These are phyloP conservation scores for Hydrozoanthus gracilis DNA, from an alignment of 92 coral and sea anemone genomes.

Conservation along the genomic window DNA sequence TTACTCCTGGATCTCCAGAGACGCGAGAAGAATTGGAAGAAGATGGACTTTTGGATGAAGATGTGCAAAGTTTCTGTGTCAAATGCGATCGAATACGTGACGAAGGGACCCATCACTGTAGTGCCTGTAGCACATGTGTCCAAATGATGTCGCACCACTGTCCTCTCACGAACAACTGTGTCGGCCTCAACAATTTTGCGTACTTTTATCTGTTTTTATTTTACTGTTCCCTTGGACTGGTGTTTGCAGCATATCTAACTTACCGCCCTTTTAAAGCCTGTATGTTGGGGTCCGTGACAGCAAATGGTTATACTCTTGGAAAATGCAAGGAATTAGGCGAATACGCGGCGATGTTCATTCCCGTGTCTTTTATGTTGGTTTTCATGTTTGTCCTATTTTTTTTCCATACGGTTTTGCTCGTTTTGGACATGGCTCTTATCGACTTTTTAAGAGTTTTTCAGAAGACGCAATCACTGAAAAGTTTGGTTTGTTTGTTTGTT, in stretches of 20 bases:
- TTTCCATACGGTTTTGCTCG: constrained; percentile 77
- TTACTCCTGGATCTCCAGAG: constrained; percentile 91
- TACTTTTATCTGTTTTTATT: constrained; percentile 84
- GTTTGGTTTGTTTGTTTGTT: constrained; percentile 57
- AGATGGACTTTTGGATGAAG: constrained; percentile 61
- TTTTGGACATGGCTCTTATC: constrained; percentile 82
- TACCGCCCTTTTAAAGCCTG: constrained; percentile 83
- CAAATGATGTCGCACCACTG: constrained; percentile 98
- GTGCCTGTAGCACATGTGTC: constrained; percentile 87
- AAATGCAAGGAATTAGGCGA: constrained; percentile 88
- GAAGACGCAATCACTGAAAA: constrained; percentile 51
- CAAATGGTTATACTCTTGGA: constrained; percentile 52
- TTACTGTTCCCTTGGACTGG: constrained; percentile 82
- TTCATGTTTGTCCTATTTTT: constrained; percentile 68
- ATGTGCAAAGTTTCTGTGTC: constrained; percentile 70
- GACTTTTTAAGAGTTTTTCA: constrained; percentile 84
- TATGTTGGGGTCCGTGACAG: constrained; percentile 59
- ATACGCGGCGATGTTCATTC: constrained; percentile 89
- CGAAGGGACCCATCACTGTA: constrained; percentile 93
- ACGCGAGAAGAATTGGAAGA: constrained; percentile 84
- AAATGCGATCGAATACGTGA: constrained; percentile 88
- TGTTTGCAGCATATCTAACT: constrained; percentile 78
- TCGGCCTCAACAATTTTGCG: constrained; percentile 87
- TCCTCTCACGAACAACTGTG: constrained; percentile 98
- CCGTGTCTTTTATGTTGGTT: constrained; percentile 79